These are phyloP conservation scores for Acanthornis magna DNA, from an alignment of 2,797 vertebrate species.

Conservation along the genomic window DNA sequence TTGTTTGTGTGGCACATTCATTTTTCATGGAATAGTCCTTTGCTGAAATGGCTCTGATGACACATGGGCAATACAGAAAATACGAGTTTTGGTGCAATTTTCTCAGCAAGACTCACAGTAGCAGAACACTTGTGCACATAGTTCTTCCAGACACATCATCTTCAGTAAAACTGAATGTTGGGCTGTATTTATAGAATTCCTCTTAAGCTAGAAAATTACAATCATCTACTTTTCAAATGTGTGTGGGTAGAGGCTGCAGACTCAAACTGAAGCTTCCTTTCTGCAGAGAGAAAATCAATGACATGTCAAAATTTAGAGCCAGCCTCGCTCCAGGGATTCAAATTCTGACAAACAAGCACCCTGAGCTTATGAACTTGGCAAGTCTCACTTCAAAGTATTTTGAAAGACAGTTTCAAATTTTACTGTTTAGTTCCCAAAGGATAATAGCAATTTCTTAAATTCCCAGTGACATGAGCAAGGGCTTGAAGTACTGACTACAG, in stretches of 20 bases:
- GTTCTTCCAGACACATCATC: conserved; percentile 23
- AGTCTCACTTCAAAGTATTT: conserved; percentile 7
- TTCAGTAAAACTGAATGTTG: background rate
- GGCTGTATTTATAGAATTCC: conserved; percentile 58
- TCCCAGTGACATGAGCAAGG: background rate
- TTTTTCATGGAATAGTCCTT: background rate
- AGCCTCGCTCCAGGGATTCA: background rate
- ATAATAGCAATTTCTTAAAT: background rate
- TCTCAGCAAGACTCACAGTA: conserved; percentile 14
- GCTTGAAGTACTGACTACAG: background rate
- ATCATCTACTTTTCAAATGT: conserved; percentile 52
- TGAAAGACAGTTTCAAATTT: background rate
- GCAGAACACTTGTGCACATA: background rate
- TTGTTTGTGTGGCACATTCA: background rate
- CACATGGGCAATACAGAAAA: background rate
- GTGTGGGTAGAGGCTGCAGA: conserved; percentile 42
- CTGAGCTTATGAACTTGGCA: background rate
- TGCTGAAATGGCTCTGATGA: conserved; percentile 1
- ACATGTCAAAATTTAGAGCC: background rate
- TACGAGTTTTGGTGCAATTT: background rate
- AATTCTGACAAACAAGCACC: background rate
- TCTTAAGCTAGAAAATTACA: conserved; percentile 53
- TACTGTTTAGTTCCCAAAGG: background rate
- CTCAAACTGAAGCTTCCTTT: conserved; percentile 40
- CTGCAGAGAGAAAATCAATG: conserved; percentile 40